Conservation (phyloP, 2,797 vertebrate species). For the Semotilus atromaculatus region DNA sequence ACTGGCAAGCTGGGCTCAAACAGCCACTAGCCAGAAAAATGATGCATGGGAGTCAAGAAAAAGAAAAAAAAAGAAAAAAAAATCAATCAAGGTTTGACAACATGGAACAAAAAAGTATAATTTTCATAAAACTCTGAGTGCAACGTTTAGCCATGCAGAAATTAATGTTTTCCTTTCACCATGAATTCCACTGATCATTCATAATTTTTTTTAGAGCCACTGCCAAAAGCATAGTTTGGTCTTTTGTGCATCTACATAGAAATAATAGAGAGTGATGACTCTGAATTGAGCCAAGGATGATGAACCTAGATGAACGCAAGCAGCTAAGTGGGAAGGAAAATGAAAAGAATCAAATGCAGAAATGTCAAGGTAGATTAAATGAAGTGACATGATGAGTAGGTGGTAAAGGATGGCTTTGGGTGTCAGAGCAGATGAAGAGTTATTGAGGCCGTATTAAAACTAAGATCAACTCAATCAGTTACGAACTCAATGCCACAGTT, state of each 20-base stretch:
- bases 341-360: conserved; percentile 53
- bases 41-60: background rate
- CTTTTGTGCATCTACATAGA: conserved; percentile 27
- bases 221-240: conserved; percentile 40
- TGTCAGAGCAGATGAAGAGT: conserved; percentile 28
- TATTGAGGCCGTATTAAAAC: conserved; percentile 16
- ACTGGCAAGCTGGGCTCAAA: background rate
- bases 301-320: conserved; percentile 35
- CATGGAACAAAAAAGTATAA: background rate
- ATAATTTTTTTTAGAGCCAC: conserved; percentile 23
- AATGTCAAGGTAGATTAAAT: conserved; percentile 64
- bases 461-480: conserved; percentile 24
- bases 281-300: conserved; percentile 41
- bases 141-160: conserved; percentile 43
- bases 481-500: conserved; percentile 24
- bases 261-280: conserved; percentile 23
- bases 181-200: conserved; percentile 50
- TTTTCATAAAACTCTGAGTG: conserved; percentile 30
- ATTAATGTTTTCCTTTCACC: conserved; percentile 33
- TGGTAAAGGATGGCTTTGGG: conserved; percentile 39
- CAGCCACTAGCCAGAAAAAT: background rate
- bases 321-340: conserved; percentile 51
- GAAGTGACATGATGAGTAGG: conserved; percentile 39
- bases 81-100: conserved; percentile 30
- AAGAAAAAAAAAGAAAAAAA: conserved; percentile 17